Conservation (phyloP, 2,797 vertebrate species). For the Coendou prehensilis region DNA sequence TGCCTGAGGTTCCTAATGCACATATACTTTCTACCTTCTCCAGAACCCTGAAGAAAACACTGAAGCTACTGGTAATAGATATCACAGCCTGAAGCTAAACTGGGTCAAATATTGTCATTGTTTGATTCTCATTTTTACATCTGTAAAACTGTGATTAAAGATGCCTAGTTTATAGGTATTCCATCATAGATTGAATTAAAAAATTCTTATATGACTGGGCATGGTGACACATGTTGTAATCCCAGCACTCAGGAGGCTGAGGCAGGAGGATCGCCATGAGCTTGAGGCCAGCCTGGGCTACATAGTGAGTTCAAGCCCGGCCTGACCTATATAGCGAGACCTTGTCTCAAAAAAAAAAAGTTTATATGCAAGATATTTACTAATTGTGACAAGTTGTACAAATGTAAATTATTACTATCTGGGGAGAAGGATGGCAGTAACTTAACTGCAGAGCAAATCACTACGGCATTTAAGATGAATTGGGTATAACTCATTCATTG, state of each 20-base stretch:
- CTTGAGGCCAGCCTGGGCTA: too few species aligned
- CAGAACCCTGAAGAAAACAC: background rate
- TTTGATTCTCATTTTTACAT: conserved; percentile 15
- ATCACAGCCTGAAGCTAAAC: background rate
- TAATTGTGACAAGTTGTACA: conserved; percentile 57
- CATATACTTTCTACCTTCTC: background rate
- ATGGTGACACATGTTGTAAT: too few species aligned
- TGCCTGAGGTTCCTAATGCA: background rate
- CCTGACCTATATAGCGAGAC: too few species aligned
- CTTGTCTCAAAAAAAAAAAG: too few species aligned
- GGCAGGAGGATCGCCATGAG: too few species aligned
- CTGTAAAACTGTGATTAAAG: conserved; percentile 51
- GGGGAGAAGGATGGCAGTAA: conserved; percentile 54
- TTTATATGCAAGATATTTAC: conserved; percentile 58
- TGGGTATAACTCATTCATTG: conserved; percentile 70
- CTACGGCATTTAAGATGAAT: conserved; percentile 60
- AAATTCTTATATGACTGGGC: background rate
- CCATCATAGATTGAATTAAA: conserved; percentile 52
- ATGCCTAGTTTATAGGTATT: background rate
- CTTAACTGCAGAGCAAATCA: conserved; percentile 70
- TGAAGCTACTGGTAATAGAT: background rate
- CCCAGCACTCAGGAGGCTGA: too few species aligned
- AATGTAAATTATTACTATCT: conserved; percentile 74
- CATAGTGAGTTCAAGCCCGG: too few species aligned
- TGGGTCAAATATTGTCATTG: background rate